Conservation (phyloP, 2,113 vertebrate genomes). For the Vicugna pacos region DNA sequence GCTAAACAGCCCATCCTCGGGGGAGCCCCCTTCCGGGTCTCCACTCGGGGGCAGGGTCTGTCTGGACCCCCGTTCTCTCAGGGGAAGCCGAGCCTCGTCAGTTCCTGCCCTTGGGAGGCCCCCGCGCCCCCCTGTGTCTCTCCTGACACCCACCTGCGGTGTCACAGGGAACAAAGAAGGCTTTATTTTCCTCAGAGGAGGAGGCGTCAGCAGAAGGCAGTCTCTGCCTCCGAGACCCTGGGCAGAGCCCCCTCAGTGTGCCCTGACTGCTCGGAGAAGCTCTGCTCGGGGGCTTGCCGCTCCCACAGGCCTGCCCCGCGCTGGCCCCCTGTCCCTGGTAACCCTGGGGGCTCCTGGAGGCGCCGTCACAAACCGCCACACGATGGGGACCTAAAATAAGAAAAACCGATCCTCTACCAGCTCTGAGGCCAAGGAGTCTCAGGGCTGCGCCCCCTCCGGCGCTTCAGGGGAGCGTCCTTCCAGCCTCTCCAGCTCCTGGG, state of each 20-base stretch:
- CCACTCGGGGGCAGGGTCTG: not conserved
- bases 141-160: not conserved
- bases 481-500: not conserved
- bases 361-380: fast-evolving
- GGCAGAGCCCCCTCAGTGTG: not conserved
- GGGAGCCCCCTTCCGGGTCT: not conserved
- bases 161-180: not conserved
- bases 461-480: not conserved
- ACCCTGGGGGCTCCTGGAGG: not conserved
- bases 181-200: too few species aligned
- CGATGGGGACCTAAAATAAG: not conserved
- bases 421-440: not conserved
- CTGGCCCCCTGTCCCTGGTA: not conserved
- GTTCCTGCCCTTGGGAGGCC: too few species aligned
- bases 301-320: fast-evolving
- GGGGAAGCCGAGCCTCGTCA: not conserved
- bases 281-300: not conserved
- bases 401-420: too few species aligned
- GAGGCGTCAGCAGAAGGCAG: not conserved
- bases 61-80: not conserved
- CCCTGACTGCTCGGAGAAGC: not conserved
- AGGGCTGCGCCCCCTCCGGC: not conserved
- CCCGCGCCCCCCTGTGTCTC: not conserved
- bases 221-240: too few species aligned
- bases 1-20: not conserved